phyloP scores from a whole-genome alignment of 2,888 invertebrate genomes.

The Heliconius erato region DNA sequence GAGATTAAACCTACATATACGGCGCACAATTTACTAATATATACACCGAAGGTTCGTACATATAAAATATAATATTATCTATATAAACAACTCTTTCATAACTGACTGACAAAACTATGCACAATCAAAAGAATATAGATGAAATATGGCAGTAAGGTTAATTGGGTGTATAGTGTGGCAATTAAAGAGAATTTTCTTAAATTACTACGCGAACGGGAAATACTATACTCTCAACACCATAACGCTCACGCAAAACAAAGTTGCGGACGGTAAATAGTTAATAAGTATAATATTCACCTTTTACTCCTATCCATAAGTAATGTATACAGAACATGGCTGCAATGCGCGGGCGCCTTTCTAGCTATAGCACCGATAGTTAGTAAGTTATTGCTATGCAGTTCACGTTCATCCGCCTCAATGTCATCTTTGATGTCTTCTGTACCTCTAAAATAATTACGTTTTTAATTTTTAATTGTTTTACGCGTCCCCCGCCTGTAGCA shows the following conservation, averaged over 20 bases:
- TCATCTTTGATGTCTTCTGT: conserved; percentile 77
- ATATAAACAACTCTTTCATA: no score
- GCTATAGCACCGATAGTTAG: conserved; percentile 90
- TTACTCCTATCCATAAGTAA: conserved; percentile 88
- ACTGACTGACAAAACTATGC: no score
- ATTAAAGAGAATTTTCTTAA: not conserved
- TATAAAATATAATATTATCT: no score
- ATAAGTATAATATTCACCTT: conserved; percentile 65
- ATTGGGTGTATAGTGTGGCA: not conserved
- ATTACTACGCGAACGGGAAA: not conserved
- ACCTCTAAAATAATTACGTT: conserved; percentile 59
- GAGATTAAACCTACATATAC: not conserved
- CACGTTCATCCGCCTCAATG: conserved; percentile 77
- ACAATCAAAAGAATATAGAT: no score
- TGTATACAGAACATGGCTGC: conserved; percentile 88
- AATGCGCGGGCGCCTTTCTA: conserved; percentile 87
- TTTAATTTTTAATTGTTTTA: not conserved
- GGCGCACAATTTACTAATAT: no score
- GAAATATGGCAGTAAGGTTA: no score
- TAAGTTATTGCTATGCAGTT: conserved; percentile 87
- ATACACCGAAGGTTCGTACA: no score
- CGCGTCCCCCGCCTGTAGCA: no score
- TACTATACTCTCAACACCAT: not conserved
- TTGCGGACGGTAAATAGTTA: not conserved
- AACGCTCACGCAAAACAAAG: not conserved